Base-by-base conservation (phyloP, 2,113 vertebrate species). In the Siniperca knerii region DNA sequence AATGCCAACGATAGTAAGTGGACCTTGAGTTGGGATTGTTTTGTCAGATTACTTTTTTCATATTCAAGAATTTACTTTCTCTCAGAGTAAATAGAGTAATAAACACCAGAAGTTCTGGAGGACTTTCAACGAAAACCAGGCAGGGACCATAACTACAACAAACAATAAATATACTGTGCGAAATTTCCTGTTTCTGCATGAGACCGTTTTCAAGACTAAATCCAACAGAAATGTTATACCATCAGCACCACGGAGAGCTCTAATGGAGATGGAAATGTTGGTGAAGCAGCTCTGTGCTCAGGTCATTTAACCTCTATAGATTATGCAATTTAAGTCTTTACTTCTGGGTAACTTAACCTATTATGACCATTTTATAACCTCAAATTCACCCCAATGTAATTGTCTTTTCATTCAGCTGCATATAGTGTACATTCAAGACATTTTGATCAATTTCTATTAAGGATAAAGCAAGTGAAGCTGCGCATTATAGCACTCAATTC, bases 231-330 rank as follows among this genome's bases (percentile, higher is more conserved):
- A n/a, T 25, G 2, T 29, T 33, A 4, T 6, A 44, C 61, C 11
- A 1, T 87, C 92, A 91, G 92, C 72, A 89, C 91, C 89, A 77
- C 64, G 87, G 93, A 91, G 76, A 93, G 90, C 90, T 82, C 90
- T 81, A 73, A 2, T 52, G 62, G 23, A 57, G 58, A 37, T 18
- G n/a, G 55, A 52, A 65, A 42, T 21, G 20, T 68, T 2, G 23
- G 21, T n/a, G 65, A 48, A 40, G 57, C 40, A 0, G 20, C 76
- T 44, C n/a, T 10, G 46, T 2, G 37, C 55, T 20, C 46, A 29
- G 29, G 13, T 70, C 48, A 20, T 65, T 78, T 65, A 37, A 77
- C 23, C 74, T 58, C 7, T 11, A 11, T 2, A 44, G 12, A 62
- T 75, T 0, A 25, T 5, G 57, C 23, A 61, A n/a, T 52, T 29